Conservation (phyloP, 2,797 vertebrate genomes). For the Glyptemys insculpta region DNA sequence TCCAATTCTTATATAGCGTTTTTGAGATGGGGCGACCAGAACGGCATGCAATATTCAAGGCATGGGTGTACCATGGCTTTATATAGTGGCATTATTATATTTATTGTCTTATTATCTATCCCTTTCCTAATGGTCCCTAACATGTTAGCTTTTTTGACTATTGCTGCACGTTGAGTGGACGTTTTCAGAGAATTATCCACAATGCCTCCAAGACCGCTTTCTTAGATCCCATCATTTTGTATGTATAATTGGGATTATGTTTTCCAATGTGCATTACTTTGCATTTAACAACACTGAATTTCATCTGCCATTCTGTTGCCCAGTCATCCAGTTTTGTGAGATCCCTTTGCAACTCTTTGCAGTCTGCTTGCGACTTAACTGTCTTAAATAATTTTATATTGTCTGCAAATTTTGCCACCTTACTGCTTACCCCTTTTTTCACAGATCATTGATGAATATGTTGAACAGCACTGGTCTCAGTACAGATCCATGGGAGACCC, state of each 20-base stretch:
- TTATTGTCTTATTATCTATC: neutral
- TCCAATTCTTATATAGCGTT: neutral
- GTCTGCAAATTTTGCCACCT: neutral
- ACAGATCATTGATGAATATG: neutral
- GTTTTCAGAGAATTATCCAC: neutral
- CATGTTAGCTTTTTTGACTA: neutral
- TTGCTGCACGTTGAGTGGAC: neutral
- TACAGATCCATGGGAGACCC: neutral
- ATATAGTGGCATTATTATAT: neutral
- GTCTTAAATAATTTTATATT: neutral
- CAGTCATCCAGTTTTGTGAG: neutral
- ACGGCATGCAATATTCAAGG: neutral
- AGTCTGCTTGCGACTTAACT: neutral
- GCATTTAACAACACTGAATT: no score
- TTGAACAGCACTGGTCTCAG: neutral
- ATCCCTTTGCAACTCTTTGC: neutral
- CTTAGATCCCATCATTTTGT: neutral
- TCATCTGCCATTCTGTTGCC: neutral
- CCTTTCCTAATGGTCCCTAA: neutral
- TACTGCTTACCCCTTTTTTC: neutral
- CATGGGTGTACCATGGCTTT: neutral
- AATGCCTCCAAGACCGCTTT: neutral
- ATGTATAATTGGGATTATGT: no score
- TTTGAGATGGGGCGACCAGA: neutral
- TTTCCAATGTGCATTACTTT: no score